Evolutionary conservation across 37 sponge, comb jelly and placozoan species (phyloP).

Genomic region (Diacarnus erythraeanus): DNA sequence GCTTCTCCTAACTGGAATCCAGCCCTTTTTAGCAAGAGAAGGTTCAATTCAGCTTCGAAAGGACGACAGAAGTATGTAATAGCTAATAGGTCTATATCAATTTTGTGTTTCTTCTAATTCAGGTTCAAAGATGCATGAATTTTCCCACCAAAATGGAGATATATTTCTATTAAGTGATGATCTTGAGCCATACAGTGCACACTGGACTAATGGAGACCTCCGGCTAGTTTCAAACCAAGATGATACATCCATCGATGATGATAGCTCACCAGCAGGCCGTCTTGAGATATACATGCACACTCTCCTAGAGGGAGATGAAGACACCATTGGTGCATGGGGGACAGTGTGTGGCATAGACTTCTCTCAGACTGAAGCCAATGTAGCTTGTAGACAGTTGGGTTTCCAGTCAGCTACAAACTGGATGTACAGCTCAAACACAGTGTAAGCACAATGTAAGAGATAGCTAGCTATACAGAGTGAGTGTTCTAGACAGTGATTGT

Average conservation of each 20-base stretch:
- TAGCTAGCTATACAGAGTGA: no score
- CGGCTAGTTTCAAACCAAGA: constrained; percentile 9
- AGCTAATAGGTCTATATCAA: no score
- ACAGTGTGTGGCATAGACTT: constrained; percentile 29
- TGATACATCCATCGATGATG: background rate
- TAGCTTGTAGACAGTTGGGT: constrained; percentile 41
- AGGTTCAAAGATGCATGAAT: background rate
- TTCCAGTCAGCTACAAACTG: constrained; percentile 8
- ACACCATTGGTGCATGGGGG: constrained; percentile 20
- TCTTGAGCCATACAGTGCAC: background rate
- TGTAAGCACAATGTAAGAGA: constrained; percentile 12
- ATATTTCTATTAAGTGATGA: background rate
- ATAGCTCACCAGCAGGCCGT: background rate
- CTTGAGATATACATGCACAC: constrained; percentile 11
- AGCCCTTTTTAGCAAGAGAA: background rate
- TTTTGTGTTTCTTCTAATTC: no score
- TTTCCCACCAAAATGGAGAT: background rate
- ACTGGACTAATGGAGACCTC: constrained; percentile 12
- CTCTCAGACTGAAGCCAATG: constrained; percentile 26
- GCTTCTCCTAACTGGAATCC: background rate
- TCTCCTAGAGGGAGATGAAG: background rate
- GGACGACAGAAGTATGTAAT: background rate
- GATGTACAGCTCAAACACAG: constrained; percentile 10
- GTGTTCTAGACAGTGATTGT: no score
- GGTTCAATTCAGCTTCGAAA: constrained; percentile 3